Evolutionary conservation across 2,113 vertebrate genomes (phyloP).

Genomic region (Anser cygnoides): DNA sequence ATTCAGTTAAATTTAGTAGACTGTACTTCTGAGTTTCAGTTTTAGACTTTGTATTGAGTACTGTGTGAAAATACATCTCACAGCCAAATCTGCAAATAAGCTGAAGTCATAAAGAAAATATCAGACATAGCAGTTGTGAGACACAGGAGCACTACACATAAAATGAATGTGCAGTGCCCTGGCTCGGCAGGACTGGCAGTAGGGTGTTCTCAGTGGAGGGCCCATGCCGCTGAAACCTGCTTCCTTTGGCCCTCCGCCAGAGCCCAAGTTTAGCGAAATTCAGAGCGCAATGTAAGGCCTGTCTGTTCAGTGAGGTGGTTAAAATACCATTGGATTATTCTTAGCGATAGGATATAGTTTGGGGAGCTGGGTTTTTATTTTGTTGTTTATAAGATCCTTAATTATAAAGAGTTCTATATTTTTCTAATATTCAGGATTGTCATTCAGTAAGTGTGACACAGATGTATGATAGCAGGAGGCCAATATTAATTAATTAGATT

Average conservation of each 20-base stretch:
- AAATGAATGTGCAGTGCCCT: not conserved
- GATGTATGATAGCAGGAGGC: not conserved
- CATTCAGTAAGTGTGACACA: not conserved
- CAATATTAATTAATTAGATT: constrained; percentile 45
- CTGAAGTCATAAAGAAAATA: constrained; percentile 73
- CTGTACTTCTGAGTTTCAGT: not conserved
- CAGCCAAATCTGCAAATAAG: constrained; percentile 64
- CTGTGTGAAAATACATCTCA: constrained; percentile 54
- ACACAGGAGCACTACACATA: constrained; percentile 58
- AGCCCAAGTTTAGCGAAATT: not conserved
- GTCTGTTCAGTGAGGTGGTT: constrained; percentile 9
- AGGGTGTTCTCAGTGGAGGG: constrained; percentile 53
- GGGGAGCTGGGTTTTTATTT: not conserved
- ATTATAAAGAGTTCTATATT: not conserved
- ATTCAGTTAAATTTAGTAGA: not conserved
- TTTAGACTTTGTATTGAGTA: constrained; percentile 32
- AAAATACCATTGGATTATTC: constrained; percentile 28
- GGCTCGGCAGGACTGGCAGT: not conserved
- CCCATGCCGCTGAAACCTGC: constrained; percentile 3
- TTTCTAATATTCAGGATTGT: constrained; percentile 8
- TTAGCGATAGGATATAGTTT: not conserved
- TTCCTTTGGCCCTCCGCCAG: constrained; percentile 47
- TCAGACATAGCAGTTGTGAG: constrained; percentile 14
- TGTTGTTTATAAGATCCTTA: not conserved
- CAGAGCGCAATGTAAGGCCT: not conserved